phyloP scores from a whole-genome alignment of 2,113 vertebrate genomes.

The Dasyurus viverrinus region DNA sequence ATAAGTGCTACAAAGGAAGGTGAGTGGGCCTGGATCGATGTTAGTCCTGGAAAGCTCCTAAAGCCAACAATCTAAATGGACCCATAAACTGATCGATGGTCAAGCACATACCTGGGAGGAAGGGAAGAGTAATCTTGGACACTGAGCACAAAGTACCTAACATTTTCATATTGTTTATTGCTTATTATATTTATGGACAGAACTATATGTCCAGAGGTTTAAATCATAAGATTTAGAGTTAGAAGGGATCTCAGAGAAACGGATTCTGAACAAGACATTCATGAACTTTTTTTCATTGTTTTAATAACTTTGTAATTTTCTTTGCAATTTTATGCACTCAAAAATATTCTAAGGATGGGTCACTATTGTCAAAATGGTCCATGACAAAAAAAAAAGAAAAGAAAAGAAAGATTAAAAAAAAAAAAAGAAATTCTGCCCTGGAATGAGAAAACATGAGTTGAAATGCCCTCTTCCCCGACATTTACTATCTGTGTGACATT shows the following conservation, averaged over 20 bases:
- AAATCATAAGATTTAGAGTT: background rate
- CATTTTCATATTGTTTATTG: background rate
- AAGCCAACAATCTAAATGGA: background rate
- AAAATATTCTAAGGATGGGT: background rate
- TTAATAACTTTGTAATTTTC: background rate
- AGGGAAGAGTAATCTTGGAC: background rate
- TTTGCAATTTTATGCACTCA: background rate
- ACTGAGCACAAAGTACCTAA: too few species aligned
- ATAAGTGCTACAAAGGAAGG: conserved; percentile 11
- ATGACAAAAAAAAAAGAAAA: background rate
- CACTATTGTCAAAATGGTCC: background rate
- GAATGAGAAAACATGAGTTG: background rate
- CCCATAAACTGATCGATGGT: background rate
- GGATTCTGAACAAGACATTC: background rate
- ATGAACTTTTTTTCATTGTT: background rate
- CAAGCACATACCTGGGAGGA: background rate
- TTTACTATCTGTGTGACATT: background rate
- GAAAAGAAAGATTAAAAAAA: background rate
- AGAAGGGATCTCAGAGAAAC: background rate
- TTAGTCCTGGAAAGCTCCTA: background rate
- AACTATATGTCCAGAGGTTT: background rate
- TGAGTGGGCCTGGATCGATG: background rate
- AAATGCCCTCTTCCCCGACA: background rate
- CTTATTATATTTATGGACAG: background rate
- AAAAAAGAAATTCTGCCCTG: background rate